These are phyloP conservation scores for Paralichthys olivaceus DNA, from an alignment of 2,113 vertebrate species.

Conservation along the genomic window DNA sequence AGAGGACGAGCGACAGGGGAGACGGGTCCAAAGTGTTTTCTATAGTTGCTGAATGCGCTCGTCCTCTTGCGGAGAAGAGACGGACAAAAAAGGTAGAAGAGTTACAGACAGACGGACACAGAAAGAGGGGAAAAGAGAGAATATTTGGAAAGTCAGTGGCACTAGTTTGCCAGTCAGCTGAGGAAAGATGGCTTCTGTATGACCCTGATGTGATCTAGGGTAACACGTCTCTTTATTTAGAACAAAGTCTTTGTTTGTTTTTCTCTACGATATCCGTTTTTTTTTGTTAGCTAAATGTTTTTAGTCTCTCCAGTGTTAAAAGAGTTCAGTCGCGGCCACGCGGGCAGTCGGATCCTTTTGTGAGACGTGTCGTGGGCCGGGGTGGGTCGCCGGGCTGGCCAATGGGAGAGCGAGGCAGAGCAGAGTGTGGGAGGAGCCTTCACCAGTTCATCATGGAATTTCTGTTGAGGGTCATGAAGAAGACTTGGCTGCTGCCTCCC, in stretches of 20 bases:
- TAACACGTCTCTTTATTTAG: constrained; percentile 35
- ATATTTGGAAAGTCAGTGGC: constrained; percentile 64
- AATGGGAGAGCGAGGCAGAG: constrained; percentile 53
- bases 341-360: constrained; percentile 22
- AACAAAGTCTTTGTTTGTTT: constrained; percentile 3
- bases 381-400: constrained; percentile 12
- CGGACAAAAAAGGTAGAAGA: not conserved
- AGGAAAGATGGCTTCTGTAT: constrained; percentile 62
- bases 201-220: constrained; percentile 37
- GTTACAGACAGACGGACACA: constrained; percentile 24
- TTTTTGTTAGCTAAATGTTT: constrained; percentile 10
- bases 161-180: constrained; percentile 62
- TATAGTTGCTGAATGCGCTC: constrained; percentile 38
- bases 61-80: constrained; percentile 20
- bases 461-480: constrained; percentile 99
- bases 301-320: constrained; percentile 49
- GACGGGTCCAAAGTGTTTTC: constrained; percentile 7
- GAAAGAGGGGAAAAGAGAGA: constrained; percentile 26
- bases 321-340: constrained; percentile 28
- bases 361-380: constrained; percentile 35
- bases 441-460: constrained; percentile 99
- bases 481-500: constrained; percentile 98
- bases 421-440: constrained; percentile 65
- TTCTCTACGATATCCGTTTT: constrained; percentile 20
- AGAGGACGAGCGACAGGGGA: not conserved